These are phyloP conservation scores for Salminus brasiliensis DNA, from an alignment of 2,113 vertebrate genomes.

Conservation along the genomic window DNA sequence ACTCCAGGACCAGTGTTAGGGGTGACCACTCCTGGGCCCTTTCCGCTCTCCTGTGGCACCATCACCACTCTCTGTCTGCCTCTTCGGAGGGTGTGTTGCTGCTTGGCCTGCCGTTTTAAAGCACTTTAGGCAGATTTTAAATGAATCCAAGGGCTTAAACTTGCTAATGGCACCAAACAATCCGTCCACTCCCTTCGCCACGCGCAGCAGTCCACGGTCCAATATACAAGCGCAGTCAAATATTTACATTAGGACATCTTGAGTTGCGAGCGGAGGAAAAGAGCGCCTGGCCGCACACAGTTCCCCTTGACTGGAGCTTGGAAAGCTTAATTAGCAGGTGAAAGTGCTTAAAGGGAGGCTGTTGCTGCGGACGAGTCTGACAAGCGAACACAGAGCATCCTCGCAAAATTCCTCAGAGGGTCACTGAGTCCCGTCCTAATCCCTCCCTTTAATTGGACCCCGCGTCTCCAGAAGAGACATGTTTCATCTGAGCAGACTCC, in stretches of 20 bases:
- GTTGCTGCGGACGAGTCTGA: conserved; percentile 68
- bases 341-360: conserved; percentile 78
- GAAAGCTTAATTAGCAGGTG: conserved; percentile 80
- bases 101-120: conserved; percentile 1
- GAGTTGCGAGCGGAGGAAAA: conserved; percentile 64
- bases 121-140: conserved; percentile 42
- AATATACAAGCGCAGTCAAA: conserved; percentile 68
- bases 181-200: conserved; percentile 55
- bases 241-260: conserved; percentile 75
- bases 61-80: not conserved
- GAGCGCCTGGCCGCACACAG: conserved; percentile 44
- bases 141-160: conserved; percentile 45
- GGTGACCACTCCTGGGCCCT: not conserved
- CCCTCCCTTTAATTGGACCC: conserved; percentile 82
- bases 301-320: conserved; percentile 49
- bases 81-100: not conserved
- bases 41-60: not conserved
- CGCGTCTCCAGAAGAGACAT: conserved; percentile 74
- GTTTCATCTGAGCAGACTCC: conserved; percentile 72
- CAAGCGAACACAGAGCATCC: conserved; percentile 75
- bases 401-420: conserved; percentile 76
- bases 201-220: conserved; percentile 57
- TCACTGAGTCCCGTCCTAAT: conserved; percentile 80
- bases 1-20: not conserved
- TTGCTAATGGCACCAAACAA: conserved; percentile 58